phyloP scores from a whole-genome alignment of 2,797 vertebrate genomes.

The Chelonia mydas region DNA sequence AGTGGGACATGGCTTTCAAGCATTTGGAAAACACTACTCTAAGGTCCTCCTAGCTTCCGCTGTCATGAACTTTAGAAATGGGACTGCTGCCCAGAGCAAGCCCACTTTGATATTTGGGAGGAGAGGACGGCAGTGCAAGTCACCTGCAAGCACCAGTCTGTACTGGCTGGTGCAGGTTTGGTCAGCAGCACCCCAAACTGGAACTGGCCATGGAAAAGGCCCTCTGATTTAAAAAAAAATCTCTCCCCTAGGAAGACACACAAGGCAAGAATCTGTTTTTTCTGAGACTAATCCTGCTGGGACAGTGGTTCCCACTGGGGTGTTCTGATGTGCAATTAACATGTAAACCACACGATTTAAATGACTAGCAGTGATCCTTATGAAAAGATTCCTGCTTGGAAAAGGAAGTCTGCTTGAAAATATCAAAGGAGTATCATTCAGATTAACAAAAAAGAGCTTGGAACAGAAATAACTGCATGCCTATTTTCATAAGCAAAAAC shows the following conservation, averaged over 20 bases:
- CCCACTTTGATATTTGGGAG: background rate
- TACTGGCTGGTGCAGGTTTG: background rate
- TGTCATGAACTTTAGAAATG: background rate
- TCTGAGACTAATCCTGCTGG: background rate
- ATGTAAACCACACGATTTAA: background rate
- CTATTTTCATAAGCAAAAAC: background rate
- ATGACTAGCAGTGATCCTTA: background rate
- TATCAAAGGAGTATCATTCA: background rate
- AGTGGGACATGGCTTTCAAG: background rate
- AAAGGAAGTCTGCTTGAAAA: background rate
- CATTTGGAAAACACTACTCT: background rate
- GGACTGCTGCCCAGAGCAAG: background rate
- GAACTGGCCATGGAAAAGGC: background rate
- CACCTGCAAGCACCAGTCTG: background rate
- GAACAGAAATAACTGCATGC: background rate
- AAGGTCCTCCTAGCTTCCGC: accelerated
- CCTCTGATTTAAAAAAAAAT: background rate
- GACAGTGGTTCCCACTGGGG: background rate
- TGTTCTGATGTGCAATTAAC: background rate
- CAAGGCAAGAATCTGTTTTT: background rate
- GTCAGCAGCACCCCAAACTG: background rate
- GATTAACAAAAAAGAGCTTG: background rate
- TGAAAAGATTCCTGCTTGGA: background rate
- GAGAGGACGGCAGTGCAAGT: background rate
- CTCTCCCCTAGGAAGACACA: background rate